Base-by-base conservation (phyloP, 2,888 invertebrate species). In the Neocrepidodera transversa region DNA sequence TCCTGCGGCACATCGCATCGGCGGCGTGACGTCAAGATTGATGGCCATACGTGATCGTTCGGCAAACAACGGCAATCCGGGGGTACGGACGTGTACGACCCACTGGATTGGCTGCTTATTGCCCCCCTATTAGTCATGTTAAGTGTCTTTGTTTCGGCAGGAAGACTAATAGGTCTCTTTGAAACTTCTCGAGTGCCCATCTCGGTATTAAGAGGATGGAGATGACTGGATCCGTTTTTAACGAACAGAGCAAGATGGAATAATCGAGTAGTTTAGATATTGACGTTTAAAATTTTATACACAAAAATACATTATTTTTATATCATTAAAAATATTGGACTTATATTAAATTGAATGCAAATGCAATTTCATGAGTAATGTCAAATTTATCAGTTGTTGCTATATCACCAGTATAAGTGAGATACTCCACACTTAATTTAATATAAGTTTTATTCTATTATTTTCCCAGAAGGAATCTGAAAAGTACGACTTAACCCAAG, bases 21-120 rank as follows among this genome's bases (percentile, higher is more conserved):
- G n/a, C n/a, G n/a, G n/a, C 45, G 45, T 66, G 67, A 69, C 66
- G 66, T 53, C 58, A 58, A 73, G 73, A 75, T 74, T 73, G 71
- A 75, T 74, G 69, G 66, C 71, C 66, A 67, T 67, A 72, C 75
- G 73, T 75, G 75, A 74, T 74, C 71, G 69, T 70, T 67, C 66
- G 68, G 68, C 71, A 75, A 73, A 72, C 74, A 74, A 71, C 72
- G 65, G 67, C 75, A 75, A 75, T 76, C 73, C 72, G 71, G 69
- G 64, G 64, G n/a, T 67, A 61, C 67, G 65, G 66, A 73, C 73
- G 74, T 74, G 74, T 68, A n/a, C 68, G 65, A 70, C 64, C 68
- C 67, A 64, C 55, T 59, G 66, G 72, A 72, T 71, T 68, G 71
- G 69, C 64, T 67, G 67, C 67, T 67, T 64, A 67, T 68, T 64